Evolutionary conservation across 37 sponge, comb jelly and placozoan species (phyloP), one percentile per base, ranked within the genome.

Genomic region (Tethya wilhelma): DNA sequence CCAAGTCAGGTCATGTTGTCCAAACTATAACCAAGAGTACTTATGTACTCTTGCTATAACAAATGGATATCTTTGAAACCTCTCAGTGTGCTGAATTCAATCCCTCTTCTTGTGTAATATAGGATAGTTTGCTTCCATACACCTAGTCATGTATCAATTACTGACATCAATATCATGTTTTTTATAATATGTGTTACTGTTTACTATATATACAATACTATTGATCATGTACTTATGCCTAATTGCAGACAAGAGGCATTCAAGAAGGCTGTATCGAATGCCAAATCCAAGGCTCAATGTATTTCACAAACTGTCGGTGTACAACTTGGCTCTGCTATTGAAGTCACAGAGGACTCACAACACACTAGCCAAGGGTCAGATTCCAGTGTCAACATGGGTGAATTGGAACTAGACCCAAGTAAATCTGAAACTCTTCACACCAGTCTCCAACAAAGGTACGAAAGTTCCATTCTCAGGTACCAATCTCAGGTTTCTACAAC

Each of bases 231-330:
- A n/a, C 37, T 9, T 44, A 40, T 41, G 49, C 49, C 25, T n/a
- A 63, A 63, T 63, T 64, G 67, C 69, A 90, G 90, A 41, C 80
- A 79, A 26, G 76, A 90, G 59, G 90, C 81, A 0, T 90, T 90
- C 71, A 69, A 68, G 59, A 60, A 34, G 37, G 90, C 90, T 42
- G 81, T 90, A 12, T 20, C 43, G 12, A 84, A 56, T 79, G 90
- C 90, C 23, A 74, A 79, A 20, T 31, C 73, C 34, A 90, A 90
- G 66, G 90, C 90, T 33, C 49, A 71, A 39, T 75, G 75, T 11
- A 69, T 89, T 30, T 32, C 84, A 9, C 78, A 77, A 38, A 75
- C 79, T 9, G 53, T 89, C 29, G 84, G 83, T 11, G 79, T 89
- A 0, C 67, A 77, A 11, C 73, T 89, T 25, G 84, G 83, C 25